These are phyloP conservation scores for Ophion ellenae DNA, from an alignment of 2,888 invertebrate genomes.

Conservation along the genomic window DNA sequence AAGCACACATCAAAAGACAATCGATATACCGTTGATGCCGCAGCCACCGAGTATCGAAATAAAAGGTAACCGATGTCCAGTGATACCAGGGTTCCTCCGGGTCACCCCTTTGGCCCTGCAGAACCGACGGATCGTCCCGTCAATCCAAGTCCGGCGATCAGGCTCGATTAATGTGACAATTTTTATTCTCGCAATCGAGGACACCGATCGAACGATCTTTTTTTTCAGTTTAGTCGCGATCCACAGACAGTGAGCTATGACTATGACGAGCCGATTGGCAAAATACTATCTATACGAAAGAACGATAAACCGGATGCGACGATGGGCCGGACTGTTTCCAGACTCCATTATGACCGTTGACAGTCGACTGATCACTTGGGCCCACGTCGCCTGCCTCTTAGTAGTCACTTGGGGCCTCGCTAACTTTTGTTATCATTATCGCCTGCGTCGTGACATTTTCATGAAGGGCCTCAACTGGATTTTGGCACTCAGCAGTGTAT, in stretches of 20 bases:
- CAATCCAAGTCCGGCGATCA: too few relatives aligned
- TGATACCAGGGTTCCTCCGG: too few relatives aligned
- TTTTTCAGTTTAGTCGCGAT: not conserved
- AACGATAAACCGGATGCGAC: slow-evolving; percentile 30
- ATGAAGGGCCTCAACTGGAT: slow-evolving; percentile 56
- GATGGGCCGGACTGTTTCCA: slow-evolving; percentile 56
- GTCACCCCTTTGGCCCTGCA: too few relatives aligned
- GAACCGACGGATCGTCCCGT: too few relatives aligned
- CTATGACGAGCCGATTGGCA: slow-evolving; percentile 39
- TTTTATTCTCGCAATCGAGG: not conserved
- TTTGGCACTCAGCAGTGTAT: slow-evolving; percentile 52
- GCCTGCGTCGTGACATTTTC: slow-evolving; percentile 53
- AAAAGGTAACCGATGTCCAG: too few relatives aligned
- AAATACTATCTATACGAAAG: slow-evolving; percentile 48
- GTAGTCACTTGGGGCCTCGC: slow-evolving; percentile 40
- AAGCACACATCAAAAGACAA: too few relatives aligned
- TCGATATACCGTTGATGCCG: too few relatives aligned
- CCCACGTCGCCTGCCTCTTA: not conserved
- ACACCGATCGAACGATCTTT: not conserved
- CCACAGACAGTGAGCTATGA: not conserved
- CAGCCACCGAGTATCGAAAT: too few relatives aligned
- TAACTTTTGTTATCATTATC: slow-evolving; percentile 55
- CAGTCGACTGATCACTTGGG: slow-evolving; percentile 8
- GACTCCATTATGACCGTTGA: slow-evolving; percentile 14
- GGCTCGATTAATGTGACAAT: too few relatives aligned